Percentiles rank a stretch among this genome's conserved stretches.
Conservation (phyloP, 2,113 vertebrate genomes). For the Leptosomus discolor region DNA sequence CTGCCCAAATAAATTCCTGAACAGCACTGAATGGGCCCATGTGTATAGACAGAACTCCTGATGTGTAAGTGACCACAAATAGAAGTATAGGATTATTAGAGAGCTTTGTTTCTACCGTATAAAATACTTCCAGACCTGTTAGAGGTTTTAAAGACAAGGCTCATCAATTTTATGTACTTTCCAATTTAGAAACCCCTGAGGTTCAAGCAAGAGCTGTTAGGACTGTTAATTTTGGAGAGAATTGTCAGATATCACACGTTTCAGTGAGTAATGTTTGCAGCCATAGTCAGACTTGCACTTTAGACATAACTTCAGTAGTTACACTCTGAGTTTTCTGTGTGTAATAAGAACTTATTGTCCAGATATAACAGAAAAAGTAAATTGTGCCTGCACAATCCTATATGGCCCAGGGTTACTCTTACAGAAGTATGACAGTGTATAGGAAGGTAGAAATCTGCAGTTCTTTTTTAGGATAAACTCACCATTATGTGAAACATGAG, state of each 20-base stretch:
- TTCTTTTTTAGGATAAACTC: background rate
- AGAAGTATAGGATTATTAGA: background rate
- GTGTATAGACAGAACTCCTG: background rate
- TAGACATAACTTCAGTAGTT: background rate
- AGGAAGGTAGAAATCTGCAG: background rate
- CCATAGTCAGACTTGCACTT: background rate
- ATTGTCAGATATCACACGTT: background rate
- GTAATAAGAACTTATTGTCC: background rate
- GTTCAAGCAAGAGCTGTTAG: background rate
- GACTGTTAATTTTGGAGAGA: conserved; percentile 12
- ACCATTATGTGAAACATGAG: background rate
- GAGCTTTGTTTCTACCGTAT: conserved; percentile 28
- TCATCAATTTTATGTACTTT: conserved; percentile 21
- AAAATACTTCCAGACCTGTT: conserved; percentile 6
- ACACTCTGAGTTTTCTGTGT: background rate
- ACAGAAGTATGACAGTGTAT: background rate
- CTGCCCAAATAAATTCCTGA: background rate
- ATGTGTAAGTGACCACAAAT: background rate
- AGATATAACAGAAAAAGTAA: background rate
- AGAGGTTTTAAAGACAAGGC: background rate
- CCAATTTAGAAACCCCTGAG: background rate
- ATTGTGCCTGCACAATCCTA: background rate
- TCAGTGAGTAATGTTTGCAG: background rate
- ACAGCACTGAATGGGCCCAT: background rate
- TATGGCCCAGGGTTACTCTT: background rate